Evolutionary conservation across 1,140 invertebrate genomes (phyloP).

Genomic region (Zaprionus ghesquierei): DNA sequence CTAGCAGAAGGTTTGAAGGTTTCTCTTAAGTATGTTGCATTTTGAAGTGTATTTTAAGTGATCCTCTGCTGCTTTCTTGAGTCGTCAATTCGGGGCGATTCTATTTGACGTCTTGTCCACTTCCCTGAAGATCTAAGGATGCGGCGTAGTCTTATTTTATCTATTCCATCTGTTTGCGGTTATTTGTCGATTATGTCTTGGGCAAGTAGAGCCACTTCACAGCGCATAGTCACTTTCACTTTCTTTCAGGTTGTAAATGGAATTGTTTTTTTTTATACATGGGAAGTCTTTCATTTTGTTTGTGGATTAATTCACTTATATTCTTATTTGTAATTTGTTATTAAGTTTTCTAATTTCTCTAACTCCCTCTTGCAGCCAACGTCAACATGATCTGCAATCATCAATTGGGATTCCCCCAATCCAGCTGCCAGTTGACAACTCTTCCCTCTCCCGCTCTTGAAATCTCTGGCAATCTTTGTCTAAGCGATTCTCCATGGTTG

Average conservation of each 20-base stretch:
- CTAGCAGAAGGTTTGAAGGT: background rate
- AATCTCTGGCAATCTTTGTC: background rate
- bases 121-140: background rate
- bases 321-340: no score
- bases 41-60: background rate
- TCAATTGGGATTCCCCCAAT: background rate
- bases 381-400: no score
- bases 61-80: no score
- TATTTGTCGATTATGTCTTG: background rate
- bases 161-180: background rate
- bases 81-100: background rate
- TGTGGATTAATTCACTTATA: no score
- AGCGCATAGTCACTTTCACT: background rate
- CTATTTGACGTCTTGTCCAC: background rate
- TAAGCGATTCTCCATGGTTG: constrained; percentile 25
- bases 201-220: background rate
- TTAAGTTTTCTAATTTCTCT: no score
- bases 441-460: background rate
- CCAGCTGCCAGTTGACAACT: background rate
- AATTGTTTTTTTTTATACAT: no score
- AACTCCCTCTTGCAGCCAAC: no score
- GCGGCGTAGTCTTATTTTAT: background rate
- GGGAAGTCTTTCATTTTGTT: no score
- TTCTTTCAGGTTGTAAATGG: background rate
- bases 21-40: background rate